Percentiles rank a stretch among this genome's conserved stretches.
Evolutionary conservation across 2,888 invertebrate species (phyloP).

Genomic region (Acronicta psi): DNA sequence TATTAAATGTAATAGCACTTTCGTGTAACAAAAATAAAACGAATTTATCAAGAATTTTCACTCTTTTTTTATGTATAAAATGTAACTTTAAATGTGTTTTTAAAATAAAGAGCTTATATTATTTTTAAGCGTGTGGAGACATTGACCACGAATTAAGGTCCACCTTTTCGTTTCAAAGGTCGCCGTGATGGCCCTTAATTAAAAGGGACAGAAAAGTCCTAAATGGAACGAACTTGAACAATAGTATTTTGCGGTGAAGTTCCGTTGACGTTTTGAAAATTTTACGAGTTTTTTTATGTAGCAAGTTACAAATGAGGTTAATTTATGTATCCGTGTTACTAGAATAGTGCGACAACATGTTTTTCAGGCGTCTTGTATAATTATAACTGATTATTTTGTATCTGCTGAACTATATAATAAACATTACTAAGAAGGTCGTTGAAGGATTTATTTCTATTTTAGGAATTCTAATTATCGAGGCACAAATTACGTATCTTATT

Average conservation of each 20-base stretch:
- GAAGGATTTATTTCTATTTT: too few relatives aligned
- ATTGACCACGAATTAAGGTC: conserved; percentile 20
- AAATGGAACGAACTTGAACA: conserved; percentile 53
- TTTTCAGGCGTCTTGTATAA: too few relatives aligned
- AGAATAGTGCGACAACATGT: too few relatives aligned
- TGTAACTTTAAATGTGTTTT: neutral
- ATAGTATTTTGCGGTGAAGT: conserved; percentile 40
- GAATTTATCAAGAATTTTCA: neutral
- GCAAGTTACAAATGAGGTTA: conserved; percentile 7
- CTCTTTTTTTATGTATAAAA: neutral
- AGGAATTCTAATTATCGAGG: too few relatives aligned
- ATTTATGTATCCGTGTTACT: conserved; percentile 3
- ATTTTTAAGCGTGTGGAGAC: conserved; percentile 7
- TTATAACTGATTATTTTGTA: too few relatives aligned
- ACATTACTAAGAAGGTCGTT: too few relatives aligned
- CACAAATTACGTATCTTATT: too few relatives aligned
- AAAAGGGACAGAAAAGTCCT: conserved; percentile 57
- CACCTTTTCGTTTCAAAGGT: conserved; percentile 38
- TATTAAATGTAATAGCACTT: conserved; percentile 14
- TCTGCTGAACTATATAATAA: too few relatives aligned
- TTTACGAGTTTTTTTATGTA: conserved; percentile 12
- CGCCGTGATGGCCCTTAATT: conserved; percentile 49
- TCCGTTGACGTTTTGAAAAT: conserved; percentile 30
- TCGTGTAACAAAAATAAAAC: conserved; percentile 4
- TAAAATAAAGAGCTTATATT: neutral